Percentiles rank a stretch among this genome's conserved stretches.
Conservation (phyloP, 2,113 vertebrate genomes). For the Oceanites oceanicus region DNA sequence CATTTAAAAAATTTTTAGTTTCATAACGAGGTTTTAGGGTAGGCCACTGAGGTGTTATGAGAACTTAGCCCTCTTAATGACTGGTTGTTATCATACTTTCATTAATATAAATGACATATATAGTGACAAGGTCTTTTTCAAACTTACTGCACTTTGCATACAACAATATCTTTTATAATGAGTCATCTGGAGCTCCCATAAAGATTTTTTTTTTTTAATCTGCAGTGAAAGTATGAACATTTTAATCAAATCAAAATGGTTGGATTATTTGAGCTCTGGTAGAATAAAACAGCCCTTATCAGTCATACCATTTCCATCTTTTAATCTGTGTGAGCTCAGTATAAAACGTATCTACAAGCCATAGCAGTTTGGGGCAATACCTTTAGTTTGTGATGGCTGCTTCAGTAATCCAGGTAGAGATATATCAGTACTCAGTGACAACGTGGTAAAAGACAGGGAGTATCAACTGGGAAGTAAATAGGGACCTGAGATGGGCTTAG, state of each 20-base stretch:
- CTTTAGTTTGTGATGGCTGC: neutral
- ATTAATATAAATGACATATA: neutral
- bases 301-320: neutral
- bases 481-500: neutral
- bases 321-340: neutral
- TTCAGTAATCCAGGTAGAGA: neutral
- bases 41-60: neutral
- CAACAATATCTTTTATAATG: neutral
- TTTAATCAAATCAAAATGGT: neutral
- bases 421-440: neutral
- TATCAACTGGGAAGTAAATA: neutral
- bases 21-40: neutral
- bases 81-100: neutral
- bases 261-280: neutral
- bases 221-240: neutral
- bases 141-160: neutral
- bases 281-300: neutral
- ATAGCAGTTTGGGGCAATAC: neutral
- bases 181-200: neutral
- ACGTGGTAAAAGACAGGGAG: neutral
- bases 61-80: neutral
- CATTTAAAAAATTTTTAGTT: neutral
- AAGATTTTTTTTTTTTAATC: neutral
- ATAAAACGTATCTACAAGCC: neutral
- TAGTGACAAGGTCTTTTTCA: neutral